Base-by-base conservation (phyloP, 1,140 invertebrate genomes). In the Tetramorium parvispinum region DNA sequence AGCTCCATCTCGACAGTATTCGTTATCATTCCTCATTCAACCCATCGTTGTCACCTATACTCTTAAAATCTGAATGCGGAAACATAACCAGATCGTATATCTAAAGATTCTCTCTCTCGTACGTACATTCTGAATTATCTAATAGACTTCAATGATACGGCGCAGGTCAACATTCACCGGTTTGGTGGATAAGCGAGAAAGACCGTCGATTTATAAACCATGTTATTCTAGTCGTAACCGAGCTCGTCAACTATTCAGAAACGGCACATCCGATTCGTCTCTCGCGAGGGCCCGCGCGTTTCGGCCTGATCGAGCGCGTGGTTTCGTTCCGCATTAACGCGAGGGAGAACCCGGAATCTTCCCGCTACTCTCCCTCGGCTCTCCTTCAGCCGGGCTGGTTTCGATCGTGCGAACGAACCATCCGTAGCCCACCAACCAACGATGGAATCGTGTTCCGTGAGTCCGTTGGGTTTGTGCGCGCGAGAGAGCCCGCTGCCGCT, bases 351-450 rank as follows among this genome's bases (percentile, higher is more conserved):
- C 53, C 46, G 32, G 71, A 18, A 66, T 40, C 21, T 85, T 53
- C 51, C 61, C 63, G 46, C 70, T 86, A 11, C 59, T 70, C 82
- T 70, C 70, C 65, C 61, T 70, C 71, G 75, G 16, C 24, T 88
- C 89, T 90, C 82, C 87, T 88, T 91, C 70, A 87, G 88, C 87
- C 89, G 78, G 78, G 86, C 87, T 90, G 89, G 89, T 91, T 91
- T 91, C 89, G 89, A 91, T 91, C 89, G 90, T 91, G 89, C 90
- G 90, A 91, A 89, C 87, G 88, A 91, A 89, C 90, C 90, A 91
- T 91, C 90, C 90, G 90, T 91, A 91, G 87, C 89, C 89, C 90
- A 71, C 88, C 89, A 88, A 91, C 89, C 89, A 91, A 88, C 89
- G 89, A 77, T 87, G 87, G 89, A 89, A 91, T 91, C 89, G 90